These are phyloP conservation scores for Hermetia illucens DNA, from an alignment of 1,140 invertebrate species.

Conservation along the genomic window DNA sequence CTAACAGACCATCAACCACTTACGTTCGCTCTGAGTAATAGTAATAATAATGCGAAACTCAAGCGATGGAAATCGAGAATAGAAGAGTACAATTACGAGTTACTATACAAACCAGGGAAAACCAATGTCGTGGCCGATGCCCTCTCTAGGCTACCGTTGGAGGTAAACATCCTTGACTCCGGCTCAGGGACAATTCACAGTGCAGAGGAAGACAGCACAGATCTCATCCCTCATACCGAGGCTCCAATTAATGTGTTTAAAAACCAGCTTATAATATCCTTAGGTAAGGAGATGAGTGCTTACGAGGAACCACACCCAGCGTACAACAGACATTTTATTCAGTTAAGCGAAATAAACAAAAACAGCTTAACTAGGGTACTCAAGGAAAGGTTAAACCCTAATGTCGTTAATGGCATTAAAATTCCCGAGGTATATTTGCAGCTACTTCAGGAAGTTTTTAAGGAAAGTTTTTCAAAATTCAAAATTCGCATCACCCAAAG, in stretches of 20 bases:
- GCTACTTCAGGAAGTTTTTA: slow-evolving; percentile 4
- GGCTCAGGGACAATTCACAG: neutral
- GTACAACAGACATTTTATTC: neutral
- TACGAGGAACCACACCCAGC: no score
- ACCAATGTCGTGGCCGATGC: slow-evolving; percentile 6
- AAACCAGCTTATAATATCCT: slow-evolving; percentile 1
- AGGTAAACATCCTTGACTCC: neutral
- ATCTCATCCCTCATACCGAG: neutral
- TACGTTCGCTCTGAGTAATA: slow-evolving; percentile 24
- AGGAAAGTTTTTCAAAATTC: slow-evolving; percentile 4
- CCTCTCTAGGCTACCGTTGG: neutral
- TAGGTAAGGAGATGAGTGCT: no score
- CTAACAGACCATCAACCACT: slow-evolving; percentile 23
- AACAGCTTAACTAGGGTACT: neutral
- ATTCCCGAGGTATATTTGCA: slow-evolving; percentile 1
- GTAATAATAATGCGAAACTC: slow-evolving; percentile 19
- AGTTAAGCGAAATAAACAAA: neutral
- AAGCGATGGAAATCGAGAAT: slow-evolving; percentile 18
- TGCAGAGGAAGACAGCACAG: neutral
- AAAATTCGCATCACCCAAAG: slow-evolving; percentile 7
- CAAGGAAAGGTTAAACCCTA: slow-evolving; percentile 1
- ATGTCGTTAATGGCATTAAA: slow-evolving; percentile 8
- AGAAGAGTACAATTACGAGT: slow-evolving; percentile 19
- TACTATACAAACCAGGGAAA: slow-evolving; percentile 14
- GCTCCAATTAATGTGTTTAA: slow-evolving; percentile 1